Conservation (phyloP, 2,797 vertebrate genomes). For the Eutrigla gurnardus region DNA sequence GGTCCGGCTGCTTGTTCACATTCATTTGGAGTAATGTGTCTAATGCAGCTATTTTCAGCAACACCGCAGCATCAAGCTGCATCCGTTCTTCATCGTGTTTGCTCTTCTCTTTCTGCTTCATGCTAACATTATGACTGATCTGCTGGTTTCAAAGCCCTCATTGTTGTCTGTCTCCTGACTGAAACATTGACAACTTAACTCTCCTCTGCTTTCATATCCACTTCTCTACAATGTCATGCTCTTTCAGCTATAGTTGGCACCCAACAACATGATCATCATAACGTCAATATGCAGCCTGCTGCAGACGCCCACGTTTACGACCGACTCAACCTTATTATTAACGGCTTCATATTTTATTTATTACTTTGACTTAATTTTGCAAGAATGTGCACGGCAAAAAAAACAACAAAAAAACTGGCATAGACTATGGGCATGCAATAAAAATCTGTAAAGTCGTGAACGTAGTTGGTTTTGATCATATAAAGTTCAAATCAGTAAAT, state of each 20-base stretch:
- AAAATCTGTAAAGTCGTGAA: background rate
- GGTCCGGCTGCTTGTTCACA: constrained; percentile 61
- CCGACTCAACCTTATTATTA: constrained; percentile 21
- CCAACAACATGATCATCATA: constrained; percentile 25
- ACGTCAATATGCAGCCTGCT: constrained; percentile 19
- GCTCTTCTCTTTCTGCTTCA: constrained; percentile 21
- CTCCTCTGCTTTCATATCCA: constrained; percentile 26
- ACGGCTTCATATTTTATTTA: background rate
- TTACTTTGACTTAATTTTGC: constrained; percentile 10
- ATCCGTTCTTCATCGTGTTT: constrained; percentile 27
- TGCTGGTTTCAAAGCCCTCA: constrained; percentile 32
- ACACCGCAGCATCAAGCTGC: constrained; percentile 36
- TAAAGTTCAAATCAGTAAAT: constrained; percentile 12
- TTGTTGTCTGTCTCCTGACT: constrained; percentile 35
- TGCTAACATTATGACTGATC: constrained; percentile 42
- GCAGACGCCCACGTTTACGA: constrained; percentile 16
- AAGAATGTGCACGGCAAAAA: background rate
- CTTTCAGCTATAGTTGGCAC: constrained; percentile 19
- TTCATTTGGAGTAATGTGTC: constrained; percentile 62
- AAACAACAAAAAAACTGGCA: background rate
- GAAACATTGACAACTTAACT: constrained; percentile 27
- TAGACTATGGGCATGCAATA: background rate
- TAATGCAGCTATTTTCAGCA: constrained; percentile 69
- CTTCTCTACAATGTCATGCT: constrained; percentile 6
- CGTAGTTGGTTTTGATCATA: constrained; percentile 11